These are phyloP conservation scores for Cyaniris semiargus DNA, from an alignment of 2,888 invertebrate species.

Conservation along the genomic window DNA sequence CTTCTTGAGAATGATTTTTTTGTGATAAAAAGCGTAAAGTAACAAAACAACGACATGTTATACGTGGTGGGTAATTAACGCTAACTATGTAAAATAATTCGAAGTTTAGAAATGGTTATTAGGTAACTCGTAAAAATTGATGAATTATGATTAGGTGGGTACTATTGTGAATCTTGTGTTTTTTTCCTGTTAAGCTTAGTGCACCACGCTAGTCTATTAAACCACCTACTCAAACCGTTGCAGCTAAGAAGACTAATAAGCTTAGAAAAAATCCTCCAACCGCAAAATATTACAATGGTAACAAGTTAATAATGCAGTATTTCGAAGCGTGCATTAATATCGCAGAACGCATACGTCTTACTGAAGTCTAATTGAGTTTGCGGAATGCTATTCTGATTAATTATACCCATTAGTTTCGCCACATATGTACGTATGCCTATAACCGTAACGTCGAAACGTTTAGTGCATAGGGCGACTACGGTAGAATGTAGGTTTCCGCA, in stretches of 20 bases:
- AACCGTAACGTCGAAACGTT: constrained; percentile 24
- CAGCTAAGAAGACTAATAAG: not conserved
- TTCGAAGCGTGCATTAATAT: constrained; percentile 26
- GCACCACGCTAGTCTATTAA: not conserved
- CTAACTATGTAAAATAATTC: not conserved
- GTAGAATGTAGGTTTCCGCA: not conserved
- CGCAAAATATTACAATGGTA: not conserved
- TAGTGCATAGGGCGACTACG: not conserved
- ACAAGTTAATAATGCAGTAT: constrained; percentile 6
- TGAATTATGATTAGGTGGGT: not conserved
- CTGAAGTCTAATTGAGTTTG: constrained; percentile 36
- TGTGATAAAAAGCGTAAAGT: not conserved
- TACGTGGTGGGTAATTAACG: not conserved
- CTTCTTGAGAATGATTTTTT: not conserved
- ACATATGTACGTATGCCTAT: constrained; percentile 19
- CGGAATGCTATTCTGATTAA: constrained; percentile 36
- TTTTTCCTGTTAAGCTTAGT: too few relatives aligned
- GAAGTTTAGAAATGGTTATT: not conserved
- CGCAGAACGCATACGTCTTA: constrained; percentile 32
- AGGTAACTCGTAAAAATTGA: not conserved
- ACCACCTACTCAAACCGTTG: too few relatives aligned
- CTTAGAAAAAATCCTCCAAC: not conserved
- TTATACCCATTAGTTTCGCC: constrained; percentile 31
- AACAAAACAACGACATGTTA: not conserved
- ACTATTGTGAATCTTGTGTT: too few relatives aligned